phyloP scores from a whole-genome alignment of 2,888 invertebrate species.

The Xestoiulus laeticollis region DNA sequence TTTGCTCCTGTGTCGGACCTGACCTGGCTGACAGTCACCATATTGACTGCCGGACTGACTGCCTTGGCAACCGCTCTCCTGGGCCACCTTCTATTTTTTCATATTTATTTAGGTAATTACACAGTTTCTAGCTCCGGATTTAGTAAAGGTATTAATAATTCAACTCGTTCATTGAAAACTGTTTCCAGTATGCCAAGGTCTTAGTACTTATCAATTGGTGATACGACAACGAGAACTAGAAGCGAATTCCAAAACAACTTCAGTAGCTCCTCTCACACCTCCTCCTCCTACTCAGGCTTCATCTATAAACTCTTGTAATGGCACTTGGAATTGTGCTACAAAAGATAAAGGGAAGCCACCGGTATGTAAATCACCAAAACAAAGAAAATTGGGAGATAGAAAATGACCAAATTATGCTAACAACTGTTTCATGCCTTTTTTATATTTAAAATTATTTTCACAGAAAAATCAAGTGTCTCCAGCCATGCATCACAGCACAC shows the following conservation, averaged over 20 bases:
- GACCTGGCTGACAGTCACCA: constrained; percentile 50
- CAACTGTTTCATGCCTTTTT: not conserved
- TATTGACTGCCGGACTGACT: constrained; percentile 36
- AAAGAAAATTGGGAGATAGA: not conserved
- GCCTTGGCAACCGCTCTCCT: constrained; percentile 38
- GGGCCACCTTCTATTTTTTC: constrained; percentile 53
- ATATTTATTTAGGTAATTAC: constrained; percentile 48
- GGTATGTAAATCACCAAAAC: not conserved
- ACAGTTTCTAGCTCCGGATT: not conserved
- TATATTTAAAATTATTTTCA: not conserved
- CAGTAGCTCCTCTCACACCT: not conserved
- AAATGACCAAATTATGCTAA: not conserved
- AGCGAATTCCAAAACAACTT: not conserved
- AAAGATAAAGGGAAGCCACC: constrained; percentile 27
- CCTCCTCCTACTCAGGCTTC: not conserved
- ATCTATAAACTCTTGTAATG: not conserved
- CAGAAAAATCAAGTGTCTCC: constrained; percentile 50
- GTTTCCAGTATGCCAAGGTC: constrained; percentile 43
- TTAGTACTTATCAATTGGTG: constrained; percentile 52
- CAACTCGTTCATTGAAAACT: not conserved
- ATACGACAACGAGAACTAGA: constrained; percentile 3
- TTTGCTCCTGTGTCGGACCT: constrained; percentile 47
- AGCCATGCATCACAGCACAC: constrained; percentile 23
- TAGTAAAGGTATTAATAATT: not conserved
- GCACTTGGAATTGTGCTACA: not conserved